Base-by-base conservation (phyloP, 2,797 vertebrate genomes). In the Premnoplex brunnescens region DNA sequence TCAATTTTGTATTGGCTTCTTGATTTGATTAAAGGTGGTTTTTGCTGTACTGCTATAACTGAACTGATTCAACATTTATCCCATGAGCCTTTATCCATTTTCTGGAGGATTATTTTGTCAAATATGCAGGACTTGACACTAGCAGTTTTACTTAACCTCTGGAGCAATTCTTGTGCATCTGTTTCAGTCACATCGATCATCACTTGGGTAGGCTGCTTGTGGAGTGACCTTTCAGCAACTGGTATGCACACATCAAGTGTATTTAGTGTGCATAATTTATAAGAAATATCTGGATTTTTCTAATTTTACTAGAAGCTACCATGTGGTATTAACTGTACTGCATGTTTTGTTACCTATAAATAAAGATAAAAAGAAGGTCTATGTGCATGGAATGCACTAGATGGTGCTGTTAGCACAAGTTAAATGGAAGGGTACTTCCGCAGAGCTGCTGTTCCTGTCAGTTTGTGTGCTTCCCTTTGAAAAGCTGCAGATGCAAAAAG, bases 371-470 rank as follows among this genome's bases (percentile, higher is more conserved):
- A 41, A 66, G n/a, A 28, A 23, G 18, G 49, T 62, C 4, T 39
- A 6, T 56, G 24, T 64, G 21, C 0, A 0, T 69, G 9, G 30
- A 34, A 16, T 74, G 85, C 94, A 71, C 85, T 96, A 97, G 94
- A 49, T 96, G 95, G 95, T 91, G 78, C 20, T 4, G 0, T 86
- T 76, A 80, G 46, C 46, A 22, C 4, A 48, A 81, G 27, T 75
- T 54, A 54, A 77, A 26, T 34, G 46, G 26, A 59, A 62, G 55
- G 24, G 19, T 15, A 6, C 23, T n/a, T 76, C 30, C 2, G 6
- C 0, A 0, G 43, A 39, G 12, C 54, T 69, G 60, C 37, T 14
- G 41, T 32, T 72, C 2, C 0, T 14, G 8, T 10, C 34, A 5
- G 37, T 20, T 79, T 54, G 36, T 34, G 6, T 69, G 5, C 17